Percentiles rank a stretch among this genome's conserved stretches.
Evolutionary conservation across 1,140 invertebrate genomes (phyloP).

Genomic region (Aphidius ervi): DNA sequence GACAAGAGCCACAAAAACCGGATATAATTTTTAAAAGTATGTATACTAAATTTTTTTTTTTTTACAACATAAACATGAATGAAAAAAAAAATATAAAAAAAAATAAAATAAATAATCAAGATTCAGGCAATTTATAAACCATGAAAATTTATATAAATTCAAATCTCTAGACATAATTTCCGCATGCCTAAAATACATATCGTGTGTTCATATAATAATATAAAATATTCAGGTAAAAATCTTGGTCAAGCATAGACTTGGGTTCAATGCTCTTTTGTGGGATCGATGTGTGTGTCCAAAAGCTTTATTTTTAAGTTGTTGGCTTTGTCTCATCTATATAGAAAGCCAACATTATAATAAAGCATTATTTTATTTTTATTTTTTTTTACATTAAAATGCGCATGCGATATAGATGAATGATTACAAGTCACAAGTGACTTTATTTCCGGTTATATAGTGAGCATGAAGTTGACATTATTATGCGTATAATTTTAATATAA

Average conservation of each 20-base stretch:
- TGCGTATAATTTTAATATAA: background rate
- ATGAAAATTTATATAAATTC: too few species aligned
- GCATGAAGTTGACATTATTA: too few species aligned
- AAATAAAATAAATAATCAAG: background rate
- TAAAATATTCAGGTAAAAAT: conserved; percentile 4
- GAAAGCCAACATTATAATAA: background rate
- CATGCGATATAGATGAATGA: conserved; percentile 1
- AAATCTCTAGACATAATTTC: too few species aligned
- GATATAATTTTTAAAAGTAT: conserved; percentile 56
- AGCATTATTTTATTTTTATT: background rate
- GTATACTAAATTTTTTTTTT: conserved; percentile 21
- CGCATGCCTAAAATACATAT: too few species aligned
- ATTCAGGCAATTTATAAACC: too few species aligned
- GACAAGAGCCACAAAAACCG: conserved; percentile 62
- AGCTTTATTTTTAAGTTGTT: conserved; percentile 4
- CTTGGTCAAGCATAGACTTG: conserved; percentile 3
- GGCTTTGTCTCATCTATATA: background rate
- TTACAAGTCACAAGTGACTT: too few species aligned
- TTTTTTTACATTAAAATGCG: background rate
- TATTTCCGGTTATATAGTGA: too few species aligned
- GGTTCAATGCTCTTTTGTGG: background rate
- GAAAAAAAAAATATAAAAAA: background rate
- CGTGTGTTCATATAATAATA: background rate
- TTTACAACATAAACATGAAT: background rate
- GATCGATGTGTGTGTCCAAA: conserved; percentile 8